Conservation (phyloP, 2,797 vertebrate species). For the Characodon lateralis region DNA sequence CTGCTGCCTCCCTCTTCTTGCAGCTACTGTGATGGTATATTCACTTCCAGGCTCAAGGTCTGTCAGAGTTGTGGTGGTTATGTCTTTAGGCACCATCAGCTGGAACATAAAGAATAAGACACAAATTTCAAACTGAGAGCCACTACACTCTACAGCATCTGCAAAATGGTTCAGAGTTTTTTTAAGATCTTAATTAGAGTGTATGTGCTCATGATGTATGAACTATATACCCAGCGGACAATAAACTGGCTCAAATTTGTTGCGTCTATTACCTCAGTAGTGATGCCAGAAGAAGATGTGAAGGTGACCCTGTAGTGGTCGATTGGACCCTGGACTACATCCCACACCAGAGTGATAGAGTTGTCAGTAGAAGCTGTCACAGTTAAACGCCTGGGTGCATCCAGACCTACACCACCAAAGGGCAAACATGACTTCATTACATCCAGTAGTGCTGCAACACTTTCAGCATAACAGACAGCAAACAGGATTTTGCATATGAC, state of each 20-base stretch:
- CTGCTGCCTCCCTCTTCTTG: slow-evolving; percentile 93
- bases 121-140: neutral
- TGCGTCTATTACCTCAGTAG: slow-evolving; percentile 79
- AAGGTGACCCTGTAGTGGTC: slow-evolving; percentile 95
- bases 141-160: slow-evolving; percentile 5
- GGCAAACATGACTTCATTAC: slow-evolving; percentile 7
- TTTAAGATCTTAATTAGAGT: neutral
- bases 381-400: slow-evolving; percentile 89
- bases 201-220: neutral
- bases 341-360: slow-evolving; percentile 93
- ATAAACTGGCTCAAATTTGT: neutral
- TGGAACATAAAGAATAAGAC: slow-evolving; percentile 26
- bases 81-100: slow-evolving; percentile 86
- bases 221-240: neutral
- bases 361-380: slow-evolving; percentile 95
- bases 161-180: neutral
- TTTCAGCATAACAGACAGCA: neutral
- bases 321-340: slow-evolving; percentile 89
- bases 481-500: neutral
- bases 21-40: slow-evolving; percentile 92
- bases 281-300: slow-evolving; percentile 88
- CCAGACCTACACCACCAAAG: slow-evolving; percentile 80
- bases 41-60: slow-evolving; percentile 94
- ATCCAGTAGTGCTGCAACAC: neutral
- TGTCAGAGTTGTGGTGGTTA: slow-evolving; percentile 84